Conservation (phyloP, 2,113 vertebrate species). For the Leptobrachium ailaonicum region DNA sequence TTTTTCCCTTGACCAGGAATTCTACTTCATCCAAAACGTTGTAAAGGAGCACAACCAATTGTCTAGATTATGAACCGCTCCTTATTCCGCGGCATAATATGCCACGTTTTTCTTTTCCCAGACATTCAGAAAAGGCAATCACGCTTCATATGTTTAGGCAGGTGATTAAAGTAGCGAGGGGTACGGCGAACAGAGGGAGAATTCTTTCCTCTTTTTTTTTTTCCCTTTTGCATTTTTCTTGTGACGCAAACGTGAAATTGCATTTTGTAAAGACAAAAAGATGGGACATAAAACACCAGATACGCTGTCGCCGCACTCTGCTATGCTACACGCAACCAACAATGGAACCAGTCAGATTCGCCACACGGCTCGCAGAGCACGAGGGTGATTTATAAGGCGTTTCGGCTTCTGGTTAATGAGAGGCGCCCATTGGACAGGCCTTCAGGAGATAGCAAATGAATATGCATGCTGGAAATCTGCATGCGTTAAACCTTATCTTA, state of each 20-base stretch:
- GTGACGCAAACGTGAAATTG: not conserved
- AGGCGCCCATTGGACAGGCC: slow-evolving; percentile 39
- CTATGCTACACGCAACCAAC: slow-evolving; percentile 40
- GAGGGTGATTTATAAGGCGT: slow-evolving; percentile 45
- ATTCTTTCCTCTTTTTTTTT: not conserved
- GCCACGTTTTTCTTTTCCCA: too few relatives aligned
- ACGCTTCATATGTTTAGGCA: too few relatives aligned
- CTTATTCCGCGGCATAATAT: too few relatives aligned
- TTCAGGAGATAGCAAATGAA: slow-evolving; percentile 44
- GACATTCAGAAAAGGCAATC: too few relatives aligned
- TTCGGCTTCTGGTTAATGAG: slow-evolving; percentile 41
- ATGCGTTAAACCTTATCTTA: slow-evolving; percentile 45
- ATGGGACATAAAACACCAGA: slow-evolving; percentile 25
- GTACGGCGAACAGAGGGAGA: too few relatives aligned
- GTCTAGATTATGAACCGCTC: too few relatives aligned
- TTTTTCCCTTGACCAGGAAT: too few relatives aligned
- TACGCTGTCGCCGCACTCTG: slow-evolving; percentile 37
- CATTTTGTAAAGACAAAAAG: slow-evolving; percentile 20
- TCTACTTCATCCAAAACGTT: too few relatives aligned
- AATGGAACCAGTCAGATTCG: slow-evolving; percentile 34
- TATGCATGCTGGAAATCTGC: slow-evolving; percentile 42
- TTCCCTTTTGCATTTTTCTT: too few relatives aligned
- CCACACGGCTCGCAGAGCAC: slow-evolving; percentile 39
- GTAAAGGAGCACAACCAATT: too few relatives aligned
- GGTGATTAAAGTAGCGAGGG: too few relatives aligned